phyloP scores from a whole-genome alignment of 2,113 vertebrate genomes.

The Tangachromis dhanisi region DNA sequence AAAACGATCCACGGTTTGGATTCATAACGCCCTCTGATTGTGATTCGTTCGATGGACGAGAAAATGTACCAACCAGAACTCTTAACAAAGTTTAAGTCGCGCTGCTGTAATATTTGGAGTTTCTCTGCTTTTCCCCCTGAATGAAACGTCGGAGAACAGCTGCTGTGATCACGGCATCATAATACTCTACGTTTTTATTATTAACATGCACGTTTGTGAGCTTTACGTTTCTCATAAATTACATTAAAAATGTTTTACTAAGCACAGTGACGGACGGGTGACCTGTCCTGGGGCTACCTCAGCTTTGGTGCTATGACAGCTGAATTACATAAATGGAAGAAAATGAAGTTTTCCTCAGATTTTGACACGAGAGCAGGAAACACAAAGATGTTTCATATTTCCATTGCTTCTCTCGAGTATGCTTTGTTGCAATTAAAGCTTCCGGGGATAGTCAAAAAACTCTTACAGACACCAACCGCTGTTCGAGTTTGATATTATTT shows the following conservation, averaged over 20 bases:
- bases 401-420: fast-evolving
- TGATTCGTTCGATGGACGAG: not conserved
- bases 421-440: not conserved
- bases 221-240: not conserved
- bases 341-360: not conserved
- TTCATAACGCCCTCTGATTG: not conserved
- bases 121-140: not conserved
- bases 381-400: not conserved
- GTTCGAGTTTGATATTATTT: not conserved
- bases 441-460: not conserved
- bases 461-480: not conserved
- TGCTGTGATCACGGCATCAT: not conserved
- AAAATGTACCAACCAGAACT: not conserved
- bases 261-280: not conserved
- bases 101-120: not conserved
- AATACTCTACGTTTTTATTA: not conserved
- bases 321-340: not conserved
- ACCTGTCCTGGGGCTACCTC: fast-evolving
- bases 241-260: not conserved
- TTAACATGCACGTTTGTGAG: fast-evolving
- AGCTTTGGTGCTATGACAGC: not conserved
- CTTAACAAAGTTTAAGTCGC: fast-evolving
- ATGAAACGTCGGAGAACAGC: not conserved
- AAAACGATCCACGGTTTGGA: not conserved
- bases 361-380: not conserved